phyloP scores from a whole-genome alignment of 2,113 vertebrate genomes.

The Chionis minor region DNA sequence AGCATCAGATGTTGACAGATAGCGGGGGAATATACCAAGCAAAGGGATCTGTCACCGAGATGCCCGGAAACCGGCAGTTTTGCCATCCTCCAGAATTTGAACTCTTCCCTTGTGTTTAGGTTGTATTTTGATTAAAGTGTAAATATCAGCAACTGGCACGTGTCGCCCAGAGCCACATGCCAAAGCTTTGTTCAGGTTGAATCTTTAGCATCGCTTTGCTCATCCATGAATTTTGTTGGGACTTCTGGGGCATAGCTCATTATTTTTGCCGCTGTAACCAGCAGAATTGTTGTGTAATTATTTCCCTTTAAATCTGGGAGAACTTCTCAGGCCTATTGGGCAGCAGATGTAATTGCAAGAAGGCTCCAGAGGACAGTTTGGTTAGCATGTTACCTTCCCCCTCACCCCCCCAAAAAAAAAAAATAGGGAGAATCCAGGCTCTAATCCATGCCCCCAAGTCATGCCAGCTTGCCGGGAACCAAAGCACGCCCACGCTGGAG shows the following conservation, averaged over 20 bases:
- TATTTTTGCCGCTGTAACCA: not conserved
- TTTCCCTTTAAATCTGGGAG: not conserved
- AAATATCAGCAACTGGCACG: not conserved
- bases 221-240: not conserved
- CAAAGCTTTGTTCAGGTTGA: not conserved
- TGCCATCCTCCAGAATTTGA: not conserved
- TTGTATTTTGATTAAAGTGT: not conserved
- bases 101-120: not conserved
- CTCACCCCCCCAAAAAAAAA: not conserved
- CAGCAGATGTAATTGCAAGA: not conserved
- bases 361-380: accelerated
- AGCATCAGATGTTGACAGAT: constrained; percentile 44
- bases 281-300: not conserved
- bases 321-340: not conserved
- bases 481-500: accelerated
- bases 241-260: not conserved
- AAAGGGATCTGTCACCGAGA: not conserved
- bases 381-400: not conserved
- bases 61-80: not conserved
- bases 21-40: not conserved
- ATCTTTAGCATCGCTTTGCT: not conserved
- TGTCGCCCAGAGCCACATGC: not conserved
- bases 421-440: not conserved
- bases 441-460: not conserved
- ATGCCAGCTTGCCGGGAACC: not conserved